phyloP scores from a whole-genome alignment of 2,797 vertebrate species.

The Heterohyrax brucei region DNA sequence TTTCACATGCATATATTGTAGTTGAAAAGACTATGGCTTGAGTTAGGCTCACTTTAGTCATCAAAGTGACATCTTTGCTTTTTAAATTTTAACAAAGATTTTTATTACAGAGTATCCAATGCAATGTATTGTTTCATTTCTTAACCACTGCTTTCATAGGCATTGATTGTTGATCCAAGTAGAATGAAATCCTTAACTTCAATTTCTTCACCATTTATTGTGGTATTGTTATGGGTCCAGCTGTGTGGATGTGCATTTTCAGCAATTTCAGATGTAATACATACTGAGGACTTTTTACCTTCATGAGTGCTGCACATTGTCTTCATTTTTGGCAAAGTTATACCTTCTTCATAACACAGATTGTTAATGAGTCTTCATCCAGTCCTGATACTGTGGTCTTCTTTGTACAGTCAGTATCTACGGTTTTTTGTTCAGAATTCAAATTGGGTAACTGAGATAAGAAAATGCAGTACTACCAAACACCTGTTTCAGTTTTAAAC shows the following conservation, averaged over 20 bases:
- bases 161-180: neutral
- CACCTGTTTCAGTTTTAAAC: too few species aligned
- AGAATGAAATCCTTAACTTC: neutral
- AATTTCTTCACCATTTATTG: neutral
- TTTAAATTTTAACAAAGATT: too few species aligned
- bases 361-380: neutral
- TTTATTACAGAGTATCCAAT: neutral
- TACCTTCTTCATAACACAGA: neutral
- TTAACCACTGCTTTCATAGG: neutral
- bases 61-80: too few species aligned
- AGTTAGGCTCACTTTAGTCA: too few species aligned
- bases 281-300: neutral
- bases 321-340: neutral
- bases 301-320: neutral
- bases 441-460: too few species aligned
- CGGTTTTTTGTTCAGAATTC: too few species aligned
- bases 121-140: neutral
- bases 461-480: too few species aligned
- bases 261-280: neutral
- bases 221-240: neutral
- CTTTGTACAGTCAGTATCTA: too few species aligned
- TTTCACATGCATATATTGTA: too few species aligned
- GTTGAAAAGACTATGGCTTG: neutral
- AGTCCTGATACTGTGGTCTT: neutral
- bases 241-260: neutral